Evolutionary conservation across 2,888 invertebrate species (phyloP).

Genomic region (Pardosa pseudoannulata): DNA sequence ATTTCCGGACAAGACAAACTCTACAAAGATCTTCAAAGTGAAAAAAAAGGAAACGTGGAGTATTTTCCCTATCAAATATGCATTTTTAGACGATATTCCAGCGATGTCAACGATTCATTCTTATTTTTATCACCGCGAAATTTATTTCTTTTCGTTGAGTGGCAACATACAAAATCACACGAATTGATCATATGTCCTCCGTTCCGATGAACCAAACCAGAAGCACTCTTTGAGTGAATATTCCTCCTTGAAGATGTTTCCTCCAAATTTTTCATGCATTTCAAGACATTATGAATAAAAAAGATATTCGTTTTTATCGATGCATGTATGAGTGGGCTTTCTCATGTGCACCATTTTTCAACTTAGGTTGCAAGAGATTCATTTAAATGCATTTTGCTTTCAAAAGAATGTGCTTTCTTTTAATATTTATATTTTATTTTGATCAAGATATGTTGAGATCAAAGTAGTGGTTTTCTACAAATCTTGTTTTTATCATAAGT

Average conservation of each 20-base stretch:
- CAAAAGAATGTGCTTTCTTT: background rate
- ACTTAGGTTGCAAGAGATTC: background rate
- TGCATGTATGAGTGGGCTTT: background rate
- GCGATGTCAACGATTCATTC: constrained; percentile 37
- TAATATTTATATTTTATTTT: too few species aligned
- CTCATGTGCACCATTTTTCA: background rate
- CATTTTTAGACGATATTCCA: constrained; percentile 54
- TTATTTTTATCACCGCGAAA: constrained; percentile 47
- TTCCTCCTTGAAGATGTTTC: background rate
- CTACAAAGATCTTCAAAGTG: constrained; percentile 43
- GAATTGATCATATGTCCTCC: constrained; percentile 57
- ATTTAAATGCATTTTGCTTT: background rate
- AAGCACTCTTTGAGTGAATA: background rate
- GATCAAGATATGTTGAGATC: too few species aligned
- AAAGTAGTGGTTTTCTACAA: too few species aligned
- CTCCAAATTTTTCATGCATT: background rate
- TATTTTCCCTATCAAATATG: constrained; percentile 67
- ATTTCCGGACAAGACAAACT: constrained; percentile 28
- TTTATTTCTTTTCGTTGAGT: constrained; percentile 49
- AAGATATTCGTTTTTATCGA: background rate
- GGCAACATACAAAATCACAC: constrained; percentile 49
- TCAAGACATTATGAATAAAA: constrained; percentile 15
- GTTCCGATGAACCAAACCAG: constrained; percentile 21
- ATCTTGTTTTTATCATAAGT: too few species aligned
- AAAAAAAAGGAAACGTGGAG: constrained; percentile 21